These are phyloP conservation scores for Trachelipus rathkii DNA, from an alignment of 1,140 invertebrate genomes.

Conservation along the genomic window DNA sequence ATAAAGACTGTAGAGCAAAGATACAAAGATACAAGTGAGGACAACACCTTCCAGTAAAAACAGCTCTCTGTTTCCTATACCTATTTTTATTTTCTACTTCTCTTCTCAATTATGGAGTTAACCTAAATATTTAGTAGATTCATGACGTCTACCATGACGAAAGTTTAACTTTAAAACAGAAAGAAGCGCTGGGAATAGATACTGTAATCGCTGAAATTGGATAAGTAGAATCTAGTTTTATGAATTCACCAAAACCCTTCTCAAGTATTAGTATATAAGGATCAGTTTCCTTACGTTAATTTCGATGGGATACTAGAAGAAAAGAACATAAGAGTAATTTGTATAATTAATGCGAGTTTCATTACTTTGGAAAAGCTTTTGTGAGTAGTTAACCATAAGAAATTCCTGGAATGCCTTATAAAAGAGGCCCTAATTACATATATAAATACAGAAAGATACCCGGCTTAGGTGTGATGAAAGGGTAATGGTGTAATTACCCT, in stretches of 20 bases:
- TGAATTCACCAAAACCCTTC: not conserved
- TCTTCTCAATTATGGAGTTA: not conserved
- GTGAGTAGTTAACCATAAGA: not conserved
- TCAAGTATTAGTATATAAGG: not conserved
- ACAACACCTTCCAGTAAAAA: too few species aligned
- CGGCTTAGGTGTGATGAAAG: not conserved
- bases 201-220: not conserved
- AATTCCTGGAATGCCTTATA: too few species aligned
- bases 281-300: not conserved
- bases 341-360: not conserved
- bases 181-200: not conserved
- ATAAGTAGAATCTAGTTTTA: not conserved
- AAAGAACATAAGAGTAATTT: not conserved
- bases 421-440: not conserved
- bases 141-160: not conserved
- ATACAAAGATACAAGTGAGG: too few species aligned
- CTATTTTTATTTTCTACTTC: not conserved
- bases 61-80: not conserved
- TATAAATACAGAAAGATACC: not conserved
- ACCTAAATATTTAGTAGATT: not conserved
- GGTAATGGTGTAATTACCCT: not conserved
- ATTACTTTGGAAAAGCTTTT: not conserved
- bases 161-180: not conserved
- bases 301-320: not conserved
- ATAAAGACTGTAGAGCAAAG: too few species aligned